Evolutionary conservation across 2,888 invertebrate species (phyloP), one percentile per base, ranked within the genome.

Genomic region (Ecliptopera silaceata): DNA sequence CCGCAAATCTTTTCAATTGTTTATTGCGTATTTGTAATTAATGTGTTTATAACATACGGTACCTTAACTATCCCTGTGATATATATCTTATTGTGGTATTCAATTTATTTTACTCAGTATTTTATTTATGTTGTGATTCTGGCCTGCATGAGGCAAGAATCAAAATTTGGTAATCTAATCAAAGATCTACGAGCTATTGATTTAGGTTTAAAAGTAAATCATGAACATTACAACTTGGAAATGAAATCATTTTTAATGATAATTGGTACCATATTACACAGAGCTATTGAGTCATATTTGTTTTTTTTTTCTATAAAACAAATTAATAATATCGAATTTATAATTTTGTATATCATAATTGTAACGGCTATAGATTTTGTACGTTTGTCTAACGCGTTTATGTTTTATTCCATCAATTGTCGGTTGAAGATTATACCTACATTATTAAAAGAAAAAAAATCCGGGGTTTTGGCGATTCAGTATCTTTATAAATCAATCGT

Each of bases 401-500:
- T 34, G 18, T 57, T 52, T n/a, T 52, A 32, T n/a, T 43, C 54
- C 12, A 32, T 55, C 3, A 42, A 39, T 3, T 50, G 49, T 42
- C 54, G 59, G 2, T 20, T 59, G 15, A 20, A 31, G 0, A 31
- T 42, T 10, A 20, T 54, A 0, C 17, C 5, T n/a, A 22, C 17
- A 3, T 10, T 31, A 18, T 39, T 59, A 18, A 18, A 43, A n/a
- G n/a, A 17, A 8, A 31, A n/a, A 15, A 17, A 32, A 13, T 22
- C 32, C 6, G 18, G 26, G 1, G 41, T 42, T 22, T 8, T 20
- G 11, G 13, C 18, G 5, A 34, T 29, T 29, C 56, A 50, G 18
- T 32, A 47, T 41, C 42, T 48, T 11, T 61, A 61, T 15, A 56
- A 54, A 49, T 43, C 42, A 4, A 53, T 56, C 18, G 56, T 54